phyloP scores from a whole-genome alignment of 2,888 invertebrate species.

The Caenorhabditis virilis region DNA sequence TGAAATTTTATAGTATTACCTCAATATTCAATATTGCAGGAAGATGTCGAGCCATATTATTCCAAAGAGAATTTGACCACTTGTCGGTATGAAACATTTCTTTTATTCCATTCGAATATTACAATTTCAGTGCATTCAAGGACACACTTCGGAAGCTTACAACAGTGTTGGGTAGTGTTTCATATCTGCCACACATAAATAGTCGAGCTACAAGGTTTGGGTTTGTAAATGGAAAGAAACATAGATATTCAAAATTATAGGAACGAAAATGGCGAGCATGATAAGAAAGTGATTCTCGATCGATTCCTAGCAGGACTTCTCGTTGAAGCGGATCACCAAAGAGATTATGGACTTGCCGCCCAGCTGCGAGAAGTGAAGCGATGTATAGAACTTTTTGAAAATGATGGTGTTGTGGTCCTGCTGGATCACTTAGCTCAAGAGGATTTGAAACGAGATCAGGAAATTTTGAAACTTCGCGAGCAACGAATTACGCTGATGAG shows the following conservation, averaged over 20 bases:
- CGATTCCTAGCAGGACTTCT: conserved; percentile 68
- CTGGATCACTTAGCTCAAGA: conserved; percentile 18
- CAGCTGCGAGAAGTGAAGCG: conserved; percentile 76
- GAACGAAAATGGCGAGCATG: too few relatives aligned
- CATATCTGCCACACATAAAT: conserved; percentile 15
- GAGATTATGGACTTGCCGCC: conserved; percentile 75
- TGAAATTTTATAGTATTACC: too few relatives aligned
- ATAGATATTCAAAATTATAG: too few relatives aligned
- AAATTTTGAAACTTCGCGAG: conserved; percentile 8
- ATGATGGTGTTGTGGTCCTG: conserved; percentile 65
- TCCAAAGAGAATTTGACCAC: conserved; percentile 50
- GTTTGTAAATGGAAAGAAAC: too few relatives aligned
- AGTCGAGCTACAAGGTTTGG: background rate
- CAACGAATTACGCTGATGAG: conserved; percentile 20
- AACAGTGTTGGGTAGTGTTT: conserved; percentile 84
- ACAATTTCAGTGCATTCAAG: conserved; percentile 72
- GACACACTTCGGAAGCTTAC: conserved; percentile 87
- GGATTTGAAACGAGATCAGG: conserved; percentile 9
- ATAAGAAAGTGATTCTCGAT: conserved; percentile 16
- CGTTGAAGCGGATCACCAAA: conserved; percentile 70
- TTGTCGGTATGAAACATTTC: conserved; percentile 10
- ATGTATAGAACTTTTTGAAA: conserved; percentile 78
- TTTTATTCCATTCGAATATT: background rate
- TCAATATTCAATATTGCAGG: too few relatives aligned
- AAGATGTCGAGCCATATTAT: conserved; percentile 51